Evolutionary conservation across 2,888 invertebrate species (phyloP), one percentile per base, ranked within the genome.

Genomic region (Clostera curtula): DNA sequence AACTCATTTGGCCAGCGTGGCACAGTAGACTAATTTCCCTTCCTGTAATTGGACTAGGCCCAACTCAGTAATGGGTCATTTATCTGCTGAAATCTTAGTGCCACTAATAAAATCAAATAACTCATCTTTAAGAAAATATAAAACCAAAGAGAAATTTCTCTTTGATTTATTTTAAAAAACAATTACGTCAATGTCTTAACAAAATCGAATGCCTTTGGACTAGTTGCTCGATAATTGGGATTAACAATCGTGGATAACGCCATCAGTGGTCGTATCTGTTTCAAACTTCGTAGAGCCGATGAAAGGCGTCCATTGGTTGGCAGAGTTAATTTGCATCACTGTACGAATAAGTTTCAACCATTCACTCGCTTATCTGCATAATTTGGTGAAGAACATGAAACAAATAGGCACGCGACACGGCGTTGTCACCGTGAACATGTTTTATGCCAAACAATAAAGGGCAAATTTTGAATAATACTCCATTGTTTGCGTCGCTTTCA

Each of bases 341-440:
- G 68, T 59, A 66, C 57, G 68, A 56, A 63, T 62, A 76, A 79
- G 76, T 80, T 79, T 65, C 62, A 55, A 48, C 71, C 62, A 75
- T 77, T 76, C 71, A 74, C 62, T 75, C 65, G 69, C 75, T 74
- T 75, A 79, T 79, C 77, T 76, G 61, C 74, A 80, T 76, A 77
- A 80, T 79, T 76, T 72, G 63, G 49, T 67, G 70, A 68, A 62
- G 67, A 71, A 68, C 69, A 73, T 64, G 74, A 68, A 73, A 72
- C 64, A 70, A 76, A 73, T 75, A 71, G 70, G 68, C 66, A 61
- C 52, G 64, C 64, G 63, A 68, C 65, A 66, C 53, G 59, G 58
- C 49, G 66, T 67, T 73, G 71, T 72, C 70, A 65, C 62, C 56
- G 53, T 54, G 52, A 67, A 70, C 69, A 74, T 74, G 74, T 77